Evolutionary conservation across 2,888 invertebrate species (phyloP).

Genomic region (Nymphalis urticae): DNA sequence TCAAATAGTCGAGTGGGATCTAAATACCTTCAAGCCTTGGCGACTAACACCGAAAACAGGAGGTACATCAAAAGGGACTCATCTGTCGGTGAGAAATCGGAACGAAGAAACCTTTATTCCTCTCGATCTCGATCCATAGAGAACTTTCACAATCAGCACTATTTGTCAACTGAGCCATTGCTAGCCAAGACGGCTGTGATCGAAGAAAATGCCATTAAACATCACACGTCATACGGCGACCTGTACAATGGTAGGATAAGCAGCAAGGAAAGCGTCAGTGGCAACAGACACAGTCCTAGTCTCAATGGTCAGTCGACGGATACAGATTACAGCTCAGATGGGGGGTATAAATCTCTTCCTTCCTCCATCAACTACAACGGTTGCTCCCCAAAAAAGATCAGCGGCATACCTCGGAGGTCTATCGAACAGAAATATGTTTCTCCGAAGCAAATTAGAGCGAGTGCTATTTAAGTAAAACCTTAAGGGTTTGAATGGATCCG

Average conservation of each 20-base stretch:
- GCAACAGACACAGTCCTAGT: conserved; percentile 70
- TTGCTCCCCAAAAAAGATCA: conserved; percentile 69
- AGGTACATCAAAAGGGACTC: conserved; percentile 70
- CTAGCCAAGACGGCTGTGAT: conserved; percentile 57
- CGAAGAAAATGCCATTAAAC: conserved; percentile 66
- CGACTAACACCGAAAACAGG: conserved; percentile 57
- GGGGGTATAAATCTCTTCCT: conserved; percentile 78
- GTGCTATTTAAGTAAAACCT: conserved; percentile 54
- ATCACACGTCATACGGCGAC: conserved; percentile 76
- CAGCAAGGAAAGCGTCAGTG: conserved; percentile 72
- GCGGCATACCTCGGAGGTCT: conserved; percentile 76
- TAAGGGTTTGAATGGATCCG: conserved; percentile 7
- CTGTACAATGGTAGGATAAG: conserved; percentile 71
- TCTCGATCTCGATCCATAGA: conserved; percentile 76
- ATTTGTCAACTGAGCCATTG: conserved; percentile 54
- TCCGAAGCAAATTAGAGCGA: conserved; percentile 73
- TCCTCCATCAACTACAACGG: conserved; percentile 73
- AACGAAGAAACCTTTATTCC: conserved; percentile 60
- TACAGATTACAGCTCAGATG: conserved; percentile 78
- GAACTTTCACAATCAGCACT: conserved; percentile 69
- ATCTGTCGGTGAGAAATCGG: conserved; percentile 64
- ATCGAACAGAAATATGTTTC: conserved; percentile 73
- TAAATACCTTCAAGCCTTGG: conserved; percentile 74
- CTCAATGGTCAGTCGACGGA: conserved; percentile 74
- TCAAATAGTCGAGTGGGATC: conserved; percentile 76